These are phyloP conservation scores for Carcina quercana DNA, from an alignment of 2,888 invertebrate genomes.

Conservation along the genomic window DNA sequence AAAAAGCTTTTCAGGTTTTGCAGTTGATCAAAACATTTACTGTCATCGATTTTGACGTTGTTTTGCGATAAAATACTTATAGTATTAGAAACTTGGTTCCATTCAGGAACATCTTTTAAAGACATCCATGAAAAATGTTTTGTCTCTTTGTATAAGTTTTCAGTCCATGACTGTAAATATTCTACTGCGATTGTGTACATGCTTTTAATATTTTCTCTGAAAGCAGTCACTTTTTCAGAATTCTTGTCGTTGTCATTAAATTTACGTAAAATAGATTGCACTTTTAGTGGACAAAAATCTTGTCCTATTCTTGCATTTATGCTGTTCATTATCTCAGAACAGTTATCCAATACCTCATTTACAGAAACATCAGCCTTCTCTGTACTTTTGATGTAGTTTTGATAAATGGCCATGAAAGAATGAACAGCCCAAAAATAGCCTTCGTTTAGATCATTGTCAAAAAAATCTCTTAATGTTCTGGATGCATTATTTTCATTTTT, in stretches of 20 bases:
- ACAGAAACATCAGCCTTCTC: no score
- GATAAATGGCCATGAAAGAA: conserved; percentile 17
- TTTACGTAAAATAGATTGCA: no score
- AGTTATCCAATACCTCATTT: no score
- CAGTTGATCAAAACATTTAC: conserved; percentile 6
- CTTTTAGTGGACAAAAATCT: no score
- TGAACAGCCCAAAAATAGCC: conserved; percentile 15
- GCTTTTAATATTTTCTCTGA: conserved; percentile 11
- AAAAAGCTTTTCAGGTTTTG: background rate
- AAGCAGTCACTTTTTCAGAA: no score
- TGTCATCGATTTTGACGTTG: background rate
- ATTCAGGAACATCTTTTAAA: background rate
- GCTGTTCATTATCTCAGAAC: no score
- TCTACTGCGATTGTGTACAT: conserved; percentile 12
- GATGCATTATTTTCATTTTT: conserved; percentile 13
- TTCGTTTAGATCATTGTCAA: conserved; percentile 17
- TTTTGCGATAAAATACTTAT: background rate
- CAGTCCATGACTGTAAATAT: conserved; percentile 13
- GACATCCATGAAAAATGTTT: conserved; percentile 6
- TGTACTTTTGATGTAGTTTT: no score
- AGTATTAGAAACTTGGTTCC: no score
- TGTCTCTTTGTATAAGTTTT: conserved; percentile 12
- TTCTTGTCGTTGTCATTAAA: no score
- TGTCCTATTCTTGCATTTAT: no score
- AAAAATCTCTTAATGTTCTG: conserved; percentile 14